A percentile compares a stretch with the other conserved stretches of the same genome.
Conservation (phyloP, 2,888 invertebrate species). For the Julus scandinavius region DNA sequence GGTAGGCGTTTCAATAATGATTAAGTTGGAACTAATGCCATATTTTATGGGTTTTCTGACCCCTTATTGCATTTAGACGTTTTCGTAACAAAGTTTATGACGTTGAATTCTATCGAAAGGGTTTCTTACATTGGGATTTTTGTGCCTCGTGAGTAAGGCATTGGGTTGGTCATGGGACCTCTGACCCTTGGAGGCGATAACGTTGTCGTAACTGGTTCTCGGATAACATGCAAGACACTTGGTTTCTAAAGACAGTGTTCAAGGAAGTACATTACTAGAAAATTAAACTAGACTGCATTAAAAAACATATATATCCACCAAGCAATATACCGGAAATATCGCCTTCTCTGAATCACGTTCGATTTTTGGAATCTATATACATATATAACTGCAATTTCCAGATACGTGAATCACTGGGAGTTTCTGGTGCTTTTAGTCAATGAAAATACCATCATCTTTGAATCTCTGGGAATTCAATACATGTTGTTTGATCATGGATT, state of each 20-base stretch:
- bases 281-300: no score
- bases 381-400: no score
- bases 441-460: no score
- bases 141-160: background rate
- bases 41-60: background rate
- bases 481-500: no score
- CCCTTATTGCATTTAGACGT: background rate
- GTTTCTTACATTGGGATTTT: background rate
- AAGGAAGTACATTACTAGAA: no score
- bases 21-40: background rate
- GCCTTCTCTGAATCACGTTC: no score
- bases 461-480: no score
- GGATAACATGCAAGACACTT: background rate
- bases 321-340: no score
- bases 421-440: no score
- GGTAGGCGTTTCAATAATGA: background rate
- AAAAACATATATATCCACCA: no score
- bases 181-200: background rate
- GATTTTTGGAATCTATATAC: no score
- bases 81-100: background rate
- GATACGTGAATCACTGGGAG: no score
- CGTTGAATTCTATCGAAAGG: background rate
- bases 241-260: background rate
- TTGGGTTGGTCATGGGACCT: background rate
- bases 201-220: background rate